phyloP scores from a whole-genome alignment of 2,797 vertebrate species.

The Helarctos malayanus region DNA sequence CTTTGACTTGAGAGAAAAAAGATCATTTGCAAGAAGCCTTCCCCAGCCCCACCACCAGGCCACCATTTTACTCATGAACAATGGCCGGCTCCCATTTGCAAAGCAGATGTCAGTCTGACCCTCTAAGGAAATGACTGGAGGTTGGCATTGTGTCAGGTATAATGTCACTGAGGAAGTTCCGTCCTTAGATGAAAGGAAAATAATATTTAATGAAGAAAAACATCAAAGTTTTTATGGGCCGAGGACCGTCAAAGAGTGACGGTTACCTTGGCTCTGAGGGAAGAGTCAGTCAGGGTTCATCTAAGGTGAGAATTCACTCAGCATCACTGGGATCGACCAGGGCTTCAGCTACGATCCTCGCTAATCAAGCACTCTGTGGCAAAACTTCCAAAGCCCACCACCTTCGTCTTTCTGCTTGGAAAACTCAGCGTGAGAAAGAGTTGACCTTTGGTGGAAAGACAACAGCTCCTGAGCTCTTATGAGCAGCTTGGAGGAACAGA shows the following conservation, averaged over 20 bases:
- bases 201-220: conserved; percentile 61
- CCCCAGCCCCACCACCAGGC: neutral
- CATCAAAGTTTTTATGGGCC: conserved; percentile 46
- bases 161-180: conserved; percentile 58
- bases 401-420: conserved; percentile 83
- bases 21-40: conserved; percentile 3
- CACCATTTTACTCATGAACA: conserved; percentile 15
- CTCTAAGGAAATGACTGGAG: conserved; percentile 51
- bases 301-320: conserved; percentile 77
- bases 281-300: conserved; percentile 80
- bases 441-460: conserved; percentile 84
- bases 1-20: neutral
- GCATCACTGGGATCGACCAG: conserved; percentile 79
- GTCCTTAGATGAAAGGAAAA: conserved; percentile 63
- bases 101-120: conserved; percentile 64
- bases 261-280: conserved; percentile 78
- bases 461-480: conserved; percentile 68
- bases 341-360: conserved; percentile 84
- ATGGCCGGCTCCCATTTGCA: conserved; percentile 16
- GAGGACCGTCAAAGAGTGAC: conserved; percentile 76
- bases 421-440: conserved; percentile 84
- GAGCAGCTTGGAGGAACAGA: neutral
- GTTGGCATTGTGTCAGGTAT: conserved; percentile 60
- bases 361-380: conserved; percentile 86
- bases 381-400: conserved; percentile 84